A percentile compares a stretch with the other conserved stretches of the same genome.
Evolutionary conservation across 2,888 invertebrate species (phyloP).

Genomic region (Tolmerus cingulatus): DNA sequence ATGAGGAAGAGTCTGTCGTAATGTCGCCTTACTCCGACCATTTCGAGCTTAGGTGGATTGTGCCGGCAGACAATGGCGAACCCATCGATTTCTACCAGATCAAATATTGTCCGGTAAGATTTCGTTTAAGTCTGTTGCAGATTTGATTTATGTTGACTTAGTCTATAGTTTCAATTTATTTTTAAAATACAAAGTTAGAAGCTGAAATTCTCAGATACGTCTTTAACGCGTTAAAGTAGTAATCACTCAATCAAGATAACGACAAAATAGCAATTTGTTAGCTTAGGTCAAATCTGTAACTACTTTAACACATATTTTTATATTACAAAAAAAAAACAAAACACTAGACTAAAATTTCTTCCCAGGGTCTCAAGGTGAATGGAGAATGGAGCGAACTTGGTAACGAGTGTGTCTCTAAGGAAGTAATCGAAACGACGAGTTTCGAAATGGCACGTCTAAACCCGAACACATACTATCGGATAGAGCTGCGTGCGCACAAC

Average conservation of each 20-base stretch:
- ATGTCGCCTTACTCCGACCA: constrained; percentile 76
- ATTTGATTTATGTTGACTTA: background rate
- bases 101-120: constrained; percentile 78
- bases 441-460: constrained; percentile 74
- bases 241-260: too few relatives aligned
- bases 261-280: too few relatives aligned
- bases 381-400: constrained; percentile 72
- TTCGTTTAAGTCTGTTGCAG: constrained; percentile 47
- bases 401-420: constrained; percentile 67
- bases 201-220: too few relatives aligned
- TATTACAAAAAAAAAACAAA: background rate
- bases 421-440: constrained; percentile 71
- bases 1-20: constrained; percentile 65
- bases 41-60: constrained; percentile 83
- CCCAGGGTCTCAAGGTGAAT: constrained; percentile 72
- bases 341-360: background rate
- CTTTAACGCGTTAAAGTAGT: too few relatives aligned
- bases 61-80: constrained; percentile 89
- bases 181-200: too few relatives aligned
- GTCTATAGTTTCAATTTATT: too few relatives aligned
- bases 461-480: constrained; percentile 83
- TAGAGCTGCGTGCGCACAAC: constrained; percentile 87
- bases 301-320: background rate
- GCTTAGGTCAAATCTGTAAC: background rate
- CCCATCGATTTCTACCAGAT: constrained; percentile 84